Percentiles rank a stretch among this genome's conserved stretches.
These are phyloP conservation scores for Myiopsitta monachus DNA, from an alignment of 2,113 vertebrate genomes.

Conservation along the genomic window DNA sequence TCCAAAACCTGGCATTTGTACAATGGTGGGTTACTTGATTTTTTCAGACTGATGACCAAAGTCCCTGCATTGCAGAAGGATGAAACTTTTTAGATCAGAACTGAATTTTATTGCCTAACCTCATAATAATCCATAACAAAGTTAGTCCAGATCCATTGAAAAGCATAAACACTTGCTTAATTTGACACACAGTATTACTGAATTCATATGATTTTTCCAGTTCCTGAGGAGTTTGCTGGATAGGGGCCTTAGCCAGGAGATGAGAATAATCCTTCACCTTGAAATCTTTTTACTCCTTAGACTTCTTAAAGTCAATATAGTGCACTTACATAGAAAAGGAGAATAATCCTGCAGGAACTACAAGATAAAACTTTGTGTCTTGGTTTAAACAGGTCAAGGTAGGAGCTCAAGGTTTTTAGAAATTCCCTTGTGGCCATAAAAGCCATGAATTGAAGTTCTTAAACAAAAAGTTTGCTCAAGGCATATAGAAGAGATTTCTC, in stretches of 20 bases:
- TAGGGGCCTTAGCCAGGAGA: not conserved
- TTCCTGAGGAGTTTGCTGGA: not conserved
- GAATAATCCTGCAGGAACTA: slow-evolving; percentile 9
- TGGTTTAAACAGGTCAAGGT: not conserved
- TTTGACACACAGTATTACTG: not conserved
- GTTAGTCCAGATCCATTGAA: not conserved
- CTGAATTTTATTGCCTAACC: not conserved
- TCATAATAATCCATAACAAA: not conserved
- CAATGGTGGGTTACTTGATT: not conserved
- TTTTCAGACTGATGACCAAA: not conserved
- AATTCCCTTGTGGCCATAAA: not conserved
- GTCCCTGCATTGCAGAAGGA: not conserved
- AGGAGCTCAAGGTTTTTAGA: not conserved
- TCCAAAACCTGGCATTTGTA: not conserved
- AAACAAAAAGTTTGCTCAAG: not conserved
- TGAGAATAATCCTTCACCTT: slow-evolving; percentile 15
- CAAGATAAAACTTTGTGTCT: not conserved
- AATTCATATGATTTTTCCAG: not conserved
- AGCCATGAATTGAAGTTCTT: not conserved
- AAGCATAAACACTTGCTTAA: slow-evolving; percentile 11
- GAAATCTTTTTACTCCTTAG: not conserved
- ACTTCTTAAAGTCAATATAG: not conserved
- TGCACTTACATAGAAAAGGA: not conserved
- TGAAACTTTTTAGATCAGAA: not conserved
- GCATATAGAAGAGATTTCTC: not conserved